Conservation (phyloP, 2,113 vertebrate species). For the Sphyrna mokarran region DNA sequence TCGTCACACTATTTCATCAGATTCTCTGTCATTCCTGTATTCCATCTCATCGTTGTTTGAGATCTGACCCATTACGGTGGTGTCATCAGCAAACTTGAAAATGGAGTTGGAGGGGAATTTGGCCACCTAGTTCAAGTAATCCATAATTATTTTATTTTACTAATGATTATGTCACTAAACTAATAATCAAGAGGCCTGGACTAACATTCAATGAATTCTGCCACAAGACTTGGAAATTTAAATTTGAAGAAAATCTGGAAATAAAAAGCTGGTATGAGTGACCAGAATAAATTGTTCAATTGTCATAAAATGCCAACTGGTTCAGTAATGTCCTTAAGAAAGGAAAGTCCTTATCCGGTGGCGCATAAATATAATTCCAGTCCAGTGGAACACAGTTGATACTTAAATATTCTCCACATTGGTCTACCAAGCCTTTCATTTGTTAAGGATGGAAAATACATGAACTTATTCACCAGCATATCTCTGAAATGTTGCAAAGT, state of each 20-base stretch:
- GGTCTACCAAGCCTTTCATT: not conserved
- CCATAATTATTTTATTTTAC: not conserved
- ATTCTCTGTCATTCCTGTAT: no score
- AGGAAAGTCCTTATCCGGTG: not conserved
- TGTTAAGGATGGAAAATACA: not conserved
- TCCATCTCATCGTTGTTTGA: no score
- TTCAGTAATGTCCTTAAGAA: not conserved
- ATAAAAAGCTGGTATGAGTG: not conserved
- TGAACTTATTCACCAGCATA: not conserved
- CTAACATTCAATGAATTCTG: not conserved
- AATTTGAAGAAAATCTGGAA: not conserved
- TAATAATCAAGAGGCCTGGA: not conserved
- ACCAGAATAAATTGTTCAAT: not conserved
- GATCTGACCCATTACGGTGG: no score
- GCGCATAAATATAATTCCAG: not conserved
- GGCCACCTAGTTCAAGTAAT: not conserved
- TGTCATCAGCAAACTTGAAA: no score
- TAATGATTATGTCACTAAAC: not conserved
- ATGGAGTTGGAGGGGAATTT: no score
- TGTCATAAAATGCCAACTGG: not conserved
- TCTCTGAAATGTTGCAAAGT: not conserved
- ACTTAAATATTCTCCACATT: not conserved
- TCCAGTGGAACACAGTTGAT: not conserved
- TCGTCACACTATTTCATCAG: no score
- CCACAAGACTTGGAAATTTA: not conserved